Percentiles rank a stretch among this genome's conserved stretches.
These are phyloP conservation scores for Ips typographus DNA, from an alignment of 1,140 invertebrate genomes.

Conservation along the genomic window DNA sequence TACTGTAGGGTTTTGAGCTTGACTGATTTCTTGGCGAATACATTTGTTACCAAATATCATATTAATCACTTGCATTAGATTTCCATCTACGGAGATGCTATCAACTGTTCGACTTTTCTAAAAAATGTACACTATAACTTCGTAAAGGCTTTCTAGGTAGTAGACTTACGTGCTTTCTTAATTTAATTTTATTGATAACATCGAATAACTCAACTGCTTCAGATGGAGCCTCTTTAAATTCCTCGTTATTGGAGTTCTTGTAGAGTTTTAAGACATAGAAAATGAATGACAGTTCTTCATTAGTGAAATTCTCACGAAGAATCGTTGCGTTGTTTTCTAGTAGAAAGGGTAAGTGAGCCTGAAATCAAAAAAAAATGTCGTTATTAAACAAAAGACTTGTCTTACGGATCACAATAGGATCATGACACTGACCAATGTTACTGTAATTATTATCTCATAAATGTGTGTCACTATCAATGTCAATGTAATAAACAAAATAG, in stretches of 20 bases:
- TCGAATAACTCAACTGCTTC: not conserved
- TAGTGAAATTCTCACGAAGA: conserved; percentile 13
- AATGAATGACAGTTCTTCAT: conserved; percentile 18
- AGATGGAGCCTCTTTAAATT: not conserved
- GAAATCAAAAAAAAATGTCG: not conserved
- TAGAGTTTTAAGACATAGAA: conserved; percentile 8
- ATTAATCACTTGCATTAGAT: conserved; percentile 31
- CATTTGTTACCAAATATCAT: conserved; percentile 35
- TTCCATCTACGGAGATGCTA: conserved; percentile 4
- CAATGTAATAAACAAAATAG: too few species aligned
- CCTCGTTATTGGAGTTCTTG: not conserved
- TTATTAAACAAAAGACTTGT: not conserved
- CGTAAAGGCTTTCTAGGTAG: not conserved
- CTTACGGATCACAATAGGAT: too few species aligned
- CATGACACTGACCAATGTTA: too few species aligned
- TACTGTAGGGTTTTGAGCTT: not conserved
- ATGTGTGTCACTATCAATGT: too few species aligned
- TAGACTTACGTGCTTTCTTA: conserved; percentile 7
- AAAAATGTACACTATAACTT: not conserved
- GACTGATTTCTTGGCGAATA: conserved; percentile 20
- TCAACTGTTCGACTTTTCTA: conserved; percentile 2
- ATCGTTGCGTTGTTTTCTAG: conserved; percentile 20
- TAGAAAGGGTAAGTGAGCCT: conserved; percentile 31
- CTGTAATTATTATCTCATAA: too few species aligned
- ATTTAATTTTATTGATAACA: conserved; percentile 13